Percentiles rank a stretch among this genome's conserved stretches.
These are phyloP conservation scores for Drosophila melanocephala DNA, from an alignment of 2,888 invertebrate genomes.

Conservation along the genomic window DNA sequence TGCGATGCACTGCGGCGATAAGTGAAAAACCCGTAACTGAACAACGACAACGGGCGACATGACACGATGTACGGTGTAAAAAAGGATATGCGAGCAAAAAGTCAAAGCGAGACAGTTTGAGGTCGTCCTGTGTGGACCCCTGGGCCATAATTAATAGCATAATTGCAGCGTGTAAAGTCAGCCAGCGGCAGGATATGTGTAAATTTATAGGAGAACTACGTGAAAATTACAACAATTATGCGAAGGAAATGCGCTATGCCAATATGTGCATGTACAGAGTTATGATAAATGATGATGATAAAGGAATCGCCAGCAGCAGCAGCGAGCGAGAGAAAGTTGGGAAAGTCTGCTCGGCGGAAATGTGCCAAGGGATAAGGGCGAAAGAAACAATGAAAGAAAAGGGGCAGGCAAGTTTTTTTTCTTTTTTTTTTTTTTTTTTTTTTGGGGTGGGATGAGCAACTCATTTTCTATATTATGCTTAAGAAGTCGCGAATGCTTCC, in stretches of 20 bases:
- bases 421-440: not conserved
- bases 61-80: constrained; percentile 3
- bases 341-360: constrained; percentile 41
- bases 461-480: constrained; percentile 47
- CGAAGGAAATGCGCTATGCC: constrained; percentile 19
- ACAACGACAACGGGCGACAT: constrained; percentile 23
- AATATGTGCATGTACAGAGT: constrained; percentile 24
- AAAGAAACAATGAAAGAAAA: constrained; percentile 26
- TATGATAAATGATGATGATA: constrained; percentile 53
- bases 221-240: constrained; percentile 54
- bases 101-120: constrained; percentile 47
- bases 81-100: constrained; percentile 47
- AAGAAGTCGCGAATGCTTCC: constrained; percentile 47
- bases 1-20: constrained; percentile 76
- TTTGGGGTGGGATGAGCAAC: constrained; percentile 32
- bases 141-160: constrained; percentile 67
- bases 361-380: not conserved
- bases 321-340: constrained; percentile 3
- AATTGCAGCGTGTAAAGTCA: constrained; percentile 53
- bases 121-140: constrained; percentile 41
- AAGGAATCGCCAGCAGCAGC: constrained; percentile 11
- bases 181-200: constrained; percentile 39
- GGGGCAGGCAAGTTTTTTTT: constrained; percentile 8
- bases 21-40: constrained; percentile 46
- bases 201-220: constrained; percentile 60